phyloP scores from a whole-genome alignment of 2,888 invertebrate genomes.

The Parascotia fuliginaria region DNA sequence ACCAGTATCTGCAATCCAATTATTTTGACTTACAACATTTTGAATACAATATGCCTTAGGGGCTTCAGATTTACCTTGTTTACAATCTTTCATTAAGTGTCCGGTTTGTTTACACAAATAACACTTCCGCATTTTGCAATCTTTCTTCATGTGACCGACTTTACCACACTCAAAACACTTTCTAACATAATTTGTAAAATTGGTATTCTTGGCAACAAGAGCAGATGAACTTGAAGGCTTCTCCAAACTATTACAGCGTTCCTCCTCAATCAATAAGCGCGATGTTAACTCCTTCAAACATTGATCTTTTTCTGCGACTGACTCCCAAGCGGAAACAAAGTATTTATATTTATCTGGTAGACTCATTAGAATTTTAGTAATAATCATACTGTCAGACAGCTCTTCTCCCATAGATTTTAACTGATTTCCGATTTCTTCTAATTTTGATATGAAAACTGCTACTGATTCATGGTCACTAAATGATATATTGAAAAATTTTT shows the following conservation, averaged over 20 bases:
- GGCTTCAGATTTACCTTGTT: background rate
- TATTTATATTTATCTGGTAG: background rate
- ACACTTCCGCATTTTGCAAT: background rate
- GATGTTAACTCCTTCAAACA: background rate
- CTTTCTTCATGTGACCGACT: background rate
- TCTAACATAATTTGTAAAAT: no score
- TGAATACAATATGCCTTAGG: background rate
- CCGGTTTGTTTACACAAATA: background rate
- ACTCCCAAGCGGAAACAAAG: background rate
- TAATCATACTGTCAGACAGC: background rate
- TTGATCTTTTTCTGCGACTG: background rate
- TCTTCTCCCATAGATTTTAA: background rate
- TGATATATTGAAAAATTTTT: background rate
- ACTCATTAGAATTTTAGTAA: background rate
- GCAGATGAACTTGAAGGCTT: background rate
- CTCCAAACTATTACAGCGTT: background rate
- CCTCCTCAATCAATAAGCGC: background rate
- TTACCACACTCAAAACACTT: background rate
- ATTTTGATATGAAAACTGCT: background rate
- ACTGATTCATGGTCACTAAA: background rate
- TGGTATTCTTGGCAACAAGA: no score
- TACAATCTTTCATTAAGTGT: background rate
- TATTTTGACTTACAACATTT: background rate
- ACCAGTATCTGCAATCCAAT: background rate
- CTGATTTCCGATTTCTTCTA: background rate